Percentiles rank a stretch among this genome's conserved stretches.
Conservation (phyloP, 1,140 invertebrate species). For the Vanessa tameamea region DNA sequence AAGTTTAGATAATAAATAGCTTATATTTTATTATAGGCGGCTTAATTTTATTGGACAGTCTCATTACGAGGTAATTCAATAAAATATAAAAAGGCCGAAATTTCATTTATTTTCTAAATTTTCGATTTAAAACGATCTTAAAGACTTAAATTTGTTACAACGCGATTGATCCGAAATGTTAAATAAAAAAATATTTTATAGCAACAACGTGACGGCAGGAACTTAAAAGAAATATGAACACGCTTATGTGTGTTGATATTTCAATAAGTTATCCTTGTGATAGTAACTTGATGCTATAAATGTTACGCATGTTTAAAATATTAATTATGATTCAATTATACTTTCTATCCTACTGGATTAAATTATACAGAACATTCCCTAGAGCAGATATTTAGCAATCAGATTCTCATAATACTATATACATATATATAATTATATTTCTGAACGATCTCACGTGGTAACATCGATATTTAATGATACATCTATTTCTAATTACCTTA, state of each 20-base stretch:
- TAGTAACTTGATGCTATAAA: no score
- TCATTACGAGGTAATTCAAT: not conserved
- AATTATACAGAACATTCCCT: no score
- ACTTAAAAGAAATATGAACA: no score
- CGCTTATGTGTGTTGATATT: no score
- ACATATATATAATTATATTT: not conserved
- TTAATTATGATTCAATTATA: no score
- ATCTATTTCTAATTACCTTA: conserved; percentile 26
- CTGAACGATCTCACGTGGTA: conserved; percentile 10
- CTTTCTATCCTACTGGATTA: no score
- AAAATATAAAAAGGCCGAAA: not conserved
- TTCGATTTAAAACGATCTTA: not conserved
- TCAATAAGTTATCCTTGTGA: no score
- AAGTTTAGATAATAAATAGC: conserved; percentile 8
- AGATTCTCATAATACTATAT: not conserved
- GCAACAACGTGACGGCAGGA: no score
- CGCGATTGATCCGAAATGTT: not conserved
- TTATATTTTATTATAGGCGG: not conserved
- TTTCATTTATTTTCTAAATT: conserved; percentile 3
- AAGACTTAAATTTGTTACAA: not conserved
- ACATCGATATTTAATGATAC: conserved; percentile 15
- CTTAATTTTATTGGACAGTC: not conserved
- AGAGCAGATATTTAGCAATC: no score
- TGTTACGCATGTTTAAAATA: no score
- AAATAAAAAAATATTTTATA: no score